Conservation (phyloP, 2,113 vertebrate species). For the Sander vitreus region DNA sequence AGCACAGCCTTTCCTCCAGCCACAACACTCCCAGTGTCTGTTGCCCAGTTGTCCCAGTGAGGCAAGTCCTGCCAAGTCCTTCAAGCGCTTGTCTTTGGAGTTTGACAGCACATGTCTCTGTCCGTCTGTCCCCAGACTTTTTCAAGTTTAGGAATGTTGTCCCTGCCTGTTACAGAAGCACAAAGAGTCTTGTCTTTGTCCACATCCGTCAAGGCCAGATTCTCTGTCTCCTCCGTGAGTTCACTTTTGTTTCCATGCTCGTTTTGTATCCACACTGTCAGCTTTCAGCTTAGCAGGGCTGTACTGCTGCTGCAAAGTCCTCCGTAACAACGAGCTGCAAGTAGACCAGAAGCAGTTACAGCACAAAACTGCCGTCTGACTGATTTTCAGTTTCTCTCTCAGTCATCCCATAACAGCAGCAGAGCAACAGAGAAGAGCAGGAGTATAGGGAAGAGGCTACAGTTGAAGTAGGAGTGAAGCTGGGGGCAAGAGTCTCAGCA, state of each 20-base stretch:
- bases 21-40: constrained; percentile 70
- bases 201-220: constrained; percentile 55
- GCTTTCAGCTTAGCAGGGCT: constrained; percentile 92
- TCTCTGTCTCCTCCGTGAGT: constrained; percentile 38
- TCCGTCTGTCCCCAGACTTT: constrained; percentile 70
- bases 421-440: constrained; percentile 69
- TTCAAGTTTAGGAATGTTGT: constrained; percentile 71
- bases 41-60: constrained; percentile 64
- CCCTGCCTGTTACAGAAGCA: constrained; percentile 61
- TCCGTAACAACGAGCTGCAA: constrained; percentile 94
- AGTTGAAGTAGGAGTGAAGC: constrained; percentile 37
- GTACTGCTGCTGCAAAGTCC: constrained; percentile 82
- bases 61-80: constrained; percentile 67
- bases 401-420: constrained; percentile 48
- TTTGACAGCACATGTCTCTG: constrained; percentile 65
- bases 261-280: constrained; percentile 48
- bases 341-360: constrained; percentile 95
- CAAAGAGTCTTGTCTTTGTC: constrained; percentile 68
- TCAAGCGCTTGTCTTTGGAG: constrained; percentile 57
- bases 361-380: constrained; percentile 62
- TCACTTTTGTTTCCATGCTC: constrained; percentile 23
- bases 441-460: constrained; percentile 74
- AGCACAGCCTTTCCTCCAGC: constrained; percentile 41
- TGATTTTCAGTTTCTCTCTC: constrained; percentile 41
- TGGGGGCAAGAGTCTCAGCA: constrained; percentile 54